Base-by-base conservation (phyloP, 2,888 invertebrate species). In the Ophion obscuratus region DNA sequence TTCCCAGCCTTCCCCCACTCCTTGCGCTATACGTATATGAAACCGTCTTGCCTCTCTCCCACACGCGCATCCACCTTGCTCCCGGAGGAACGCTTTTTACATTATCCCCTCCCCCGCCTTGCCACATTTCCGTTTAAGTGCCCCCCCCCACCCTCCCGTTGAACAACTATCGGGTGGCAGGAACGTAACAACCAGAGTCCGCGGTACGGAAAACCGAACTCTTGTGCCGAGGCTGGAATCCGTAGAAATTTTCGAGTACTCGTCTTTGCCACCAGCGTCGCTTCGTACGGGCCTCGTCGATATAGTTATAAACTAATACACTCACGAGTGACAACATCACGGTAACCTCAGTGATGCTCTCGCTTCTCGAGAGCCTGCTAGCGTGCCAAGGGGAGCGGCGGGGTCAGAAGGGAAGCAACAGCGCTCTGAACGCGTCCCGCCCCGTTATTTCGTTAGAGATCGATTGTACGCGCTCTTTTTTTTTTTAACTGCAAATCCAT, bases 81-180 rank as follows among this genome's bases (percentile, higher is more conserved):
- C 27, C 3, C 64, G 44, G 36, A 73, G 73, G 24, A 40, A 53
- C 59, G 40, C 36, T 11, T 11, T 11, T 47, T 10, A 27, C 77
- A 44, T 64, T 64, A 17, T 66, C 66, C 62, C 66, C 62, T 70
- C 64, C 71, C 76, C 67, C 71, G 64, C 53, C 77, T 57, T 62
- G 79, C 79, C 74, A 73, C 82, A 81, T 81, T 78, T 85, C n/a
- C 79, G 81, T 85, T 81, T 70, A 76, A 86, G 86, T 80, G 79
- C 62, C 70, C 61, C 79, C 27, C 70, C 40, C 31, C n/a, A 85
- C 88, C 86, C 83, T 88, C 87, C 89, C 89, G 87, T 88, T 85
- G 82, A 66, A 71, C 53, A 81, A 40, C 70, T 82, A 86, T 87
- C 87, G 70, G 68, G 40, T 53, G 73, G 61, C 82, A 76, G 68